Percentiles rank a stretch among this genome's conserved stretches.
Conservation (phyloP, 2,888 invertebrate genomes). For the Orthosia gothica region DNA sequence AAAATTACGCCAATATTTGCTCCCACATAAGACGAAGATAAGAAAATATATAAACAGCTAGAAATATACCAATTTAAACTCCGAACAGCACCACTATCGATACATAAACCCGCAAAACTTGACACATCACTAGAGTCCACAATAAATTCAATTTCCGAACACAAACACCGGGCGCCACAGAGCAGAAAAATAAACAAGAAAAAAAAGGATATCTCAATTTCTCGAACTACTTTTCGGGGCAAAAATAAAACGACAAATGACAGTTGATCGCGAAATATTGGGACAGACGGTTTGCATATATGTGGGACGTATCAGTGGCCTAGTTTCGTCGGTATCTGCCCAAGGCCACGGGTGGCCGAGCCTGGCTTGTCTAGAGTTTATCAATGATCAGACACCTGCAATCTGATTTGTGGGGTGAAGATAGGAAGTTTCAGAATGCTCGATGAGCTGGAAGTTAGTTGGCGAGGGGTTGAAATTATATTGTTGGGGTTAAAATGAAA, state of each 20-base stretch:
- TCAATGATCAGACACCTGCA: slow-evolving; percentile 67
- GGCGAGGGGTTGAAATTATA: slow-evolving; percentile 7
- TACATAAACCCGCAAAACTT: slow-evolving; percentile 18
- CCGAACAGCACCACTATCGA: slow-evolving; percentile 28
- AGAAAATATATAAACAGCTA: slow-evolving; percentile 1
- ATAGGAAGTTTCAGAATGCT: slow-evolving; percentile 59
- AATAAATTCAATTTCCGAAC: slow-evolving; percentile 62
- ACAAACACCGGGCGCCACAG: slow-evolving; percentile 57
- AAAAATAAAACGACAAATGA: slow-evolving; percentile 72
- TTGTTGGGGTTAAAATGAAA: slow-evolving; percentile 23
- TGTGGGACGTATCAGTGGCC: slow-evolving; percentile 76
- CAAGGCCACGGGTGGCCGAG: slow-evolving; percentile 73
- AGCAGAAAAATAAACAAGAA: slow-evolving; percentile 44
- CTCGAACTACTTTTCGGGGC: slow-evolving; percentile 61
- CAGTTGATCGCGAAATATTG: slow-evolving; percentile 71
- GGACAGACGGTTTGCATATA: slow-evolving; percentile 51
- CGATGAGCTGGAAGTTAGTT: slow-evolving; percentile 54
- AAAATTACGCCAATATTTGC: slow-evolving; percentile 33
- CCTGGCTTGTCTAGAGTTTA: slow-evolving; percentile 52
- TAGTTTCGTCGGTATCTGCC: slow-evolving; percentile 78
- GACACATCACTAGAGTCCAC: slow-evolving; percentile 55
- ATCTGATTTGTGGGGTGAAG: slow-evolving; percentile 66
- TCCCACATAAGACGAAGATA: slow-evolving; percentile 16
- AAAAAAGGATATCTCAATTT: slow-evolving; percentile 44
- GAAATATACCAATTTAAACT: slow-evolving; percentile 35